phyloP scores from a whole-genome alignment of 2,113 vertebrate genomes.

The Noctilio leporinus region DNA sequence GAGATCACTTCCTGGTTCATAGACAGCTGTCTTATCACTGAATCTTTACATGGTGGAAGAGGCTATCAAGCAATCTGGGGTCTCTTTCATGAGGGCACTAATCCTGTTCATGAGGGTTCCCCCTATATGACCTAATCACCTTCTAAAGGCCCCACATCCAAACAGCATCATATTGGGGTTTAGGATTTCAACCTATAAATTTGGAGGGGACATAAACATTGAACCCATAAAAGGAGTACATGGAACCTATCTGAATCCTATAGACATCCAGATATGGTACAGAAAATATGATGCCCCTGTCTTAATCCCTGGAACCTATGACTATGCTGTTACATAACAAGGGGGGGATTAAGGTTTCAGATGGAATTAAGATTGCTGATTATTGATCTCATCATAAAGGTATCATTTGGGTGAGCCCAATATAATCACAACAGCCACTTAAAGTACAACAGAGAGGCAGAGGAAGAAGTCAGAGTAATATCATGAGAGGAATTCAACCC shows the following conservation, averaged over 20 bases:
- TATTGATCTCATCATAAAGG: neutral
- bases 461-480: neutral
- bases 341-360: neutral
- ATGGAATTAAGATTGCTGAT: neutral
- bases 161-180: neutral
- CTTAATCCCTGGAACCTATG: neutral
- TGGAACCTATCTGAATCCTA: neutral
- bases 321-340: neutral
- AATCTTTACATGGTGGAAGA: neutral
- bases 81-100: neutral
- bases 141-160: neutral
- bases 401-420: neutral
- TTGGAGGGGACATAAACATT: neutral
- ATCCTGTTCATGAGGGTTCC: neutral
- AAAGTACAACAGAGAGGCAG: neutral
- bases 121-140: neutral
- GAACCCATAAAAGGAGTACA: neutral
- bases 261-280: neutral
- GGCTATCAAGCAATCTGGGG: neutral
- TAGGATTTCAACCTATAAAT: neutral
- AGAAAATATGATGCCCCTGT: neutral
- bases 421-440: neutral
- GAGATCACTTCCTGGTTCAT: neutral
- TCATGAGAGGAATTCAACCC: neutral
- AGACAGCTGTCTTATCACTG: neutral